phyloP scores from a whole-genome alignment of 2,888 invertebrate species.

The Mimumesa dahlbomi region DNA sequence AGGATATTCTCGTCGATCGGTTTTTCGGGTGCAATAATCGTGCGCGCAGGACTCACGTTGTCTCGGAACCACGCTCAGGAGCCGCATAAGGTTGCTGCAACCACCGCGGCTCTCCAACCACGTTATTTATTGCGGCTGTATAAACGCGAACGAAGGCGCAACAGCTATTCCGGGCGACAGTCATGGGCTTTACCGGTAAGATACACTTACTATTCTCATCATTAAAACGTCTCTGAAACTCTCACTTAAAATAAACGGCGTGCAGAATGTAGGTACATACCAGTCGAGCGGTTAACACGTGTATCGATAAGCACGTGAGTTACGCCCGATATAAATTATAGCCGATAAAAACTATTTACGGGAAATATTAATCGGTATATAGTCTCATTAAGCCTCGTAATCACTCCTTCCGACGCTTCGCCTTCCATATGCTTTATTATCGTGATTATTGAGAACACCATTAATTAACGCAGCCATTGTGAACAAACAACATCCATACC shows the following conservation, averaged over 20 bases:
- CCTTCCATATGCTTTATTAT: no score
- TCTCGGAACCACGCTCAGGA: not conserved
- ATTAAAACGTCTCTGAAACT: constrained; percentile 50
- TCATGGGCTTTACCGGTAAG: constrained; percentile 50
- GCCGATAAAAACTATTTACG: constrained; percentile 36
- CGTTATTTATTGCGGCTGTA: constrained; percentile 63
- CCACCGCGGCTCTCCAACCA: constrained; percentile 8
- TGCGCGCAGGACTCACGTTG: not conserved
- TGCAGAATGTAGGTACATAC: constrained; percentile 22
- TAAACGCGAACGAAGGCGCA: constrained; percentile 50
- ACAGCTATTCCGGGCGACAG: constrained; percentile 56
- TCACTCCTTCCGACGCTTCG: no score
- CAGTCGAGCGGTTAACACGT: constrained; percentile 26
- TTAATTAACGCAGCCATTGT: no score
- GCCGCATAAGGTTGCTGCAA: constrained; percentile 19
- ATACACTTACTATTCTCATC: constrained; percentile 55
- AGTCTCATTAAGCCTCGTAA: constrained; percentile 35
- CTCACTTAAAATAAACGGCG: constrained; percentile 33
- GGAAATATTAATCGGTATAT: constrained; percentile 38
- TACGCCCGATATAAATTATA: constrained; percentile 34
- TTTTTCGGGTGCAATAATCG: not conserved
- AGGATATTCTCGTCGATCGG: constrained; percentile 7
- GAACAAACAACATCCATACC: no score
- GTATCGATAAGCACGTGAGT: constrained; percentile 34
- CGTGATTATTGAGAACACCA: no score